Evolutionary conservation across 2,888 invertebrate genomes (phyloP).

Genomic region (Drosophila seclusa): DNA sequence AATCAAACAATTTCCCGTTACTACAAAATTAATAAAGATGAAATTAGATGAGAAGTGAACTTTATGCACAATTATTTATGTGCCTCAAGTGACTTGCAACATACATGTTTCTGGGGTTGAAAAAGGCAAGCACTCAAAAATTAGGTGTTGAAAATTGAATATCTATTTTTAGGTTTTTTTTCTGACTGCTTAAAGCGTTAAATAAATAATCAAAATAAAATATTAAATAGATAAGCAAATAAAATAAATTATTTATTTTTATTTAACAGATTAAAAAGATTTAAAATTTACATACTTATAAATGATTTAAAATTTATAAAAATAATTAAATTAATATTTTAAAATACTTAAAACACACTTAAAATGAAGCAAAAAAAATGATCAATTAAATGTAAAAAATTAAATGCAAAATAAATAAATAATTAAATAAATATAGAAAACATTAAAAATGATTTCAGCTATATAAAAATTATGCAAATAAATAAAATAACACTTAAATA

Average conservation of each 20-base stretch:
- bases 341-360: no score
- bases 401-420: not conserved
- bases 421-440: not conserved
- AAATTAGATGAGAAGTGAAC: constrained; percentile 58
- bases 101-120: not conserved
- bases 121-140: not conserved
- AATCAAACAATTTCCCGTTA: constrained; percentile 52
- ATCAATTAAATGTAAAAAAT: not conserved
- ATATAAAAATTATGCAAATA: not conserved
- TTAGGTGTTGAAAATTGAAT: not conserved
- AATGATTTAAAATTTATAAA: not conserved
- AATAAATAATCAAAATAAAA: not conserved
- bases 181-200: not conserved
- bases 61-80: constrained; percentile 68
- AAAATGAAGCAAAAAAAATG: not conserved
- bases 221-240: not conserved
- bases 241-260: not conserved
- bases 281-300: not conserved
- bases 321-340: not conserved
- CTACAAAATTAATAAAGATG: constrained; percentile 78
- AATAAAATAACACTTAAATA: not conserved
- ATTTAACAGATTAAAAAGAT: not conserved
- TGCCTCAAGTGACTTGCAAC: constrained; percentile 46
- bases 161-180: not conserved
- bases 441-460: not conserved